Percentiles rank a stretch among this genome's conserved stretches.
Conservation (phyloP, 2,888 invertebrate species). For the Dascillus cervinus region DNA sequence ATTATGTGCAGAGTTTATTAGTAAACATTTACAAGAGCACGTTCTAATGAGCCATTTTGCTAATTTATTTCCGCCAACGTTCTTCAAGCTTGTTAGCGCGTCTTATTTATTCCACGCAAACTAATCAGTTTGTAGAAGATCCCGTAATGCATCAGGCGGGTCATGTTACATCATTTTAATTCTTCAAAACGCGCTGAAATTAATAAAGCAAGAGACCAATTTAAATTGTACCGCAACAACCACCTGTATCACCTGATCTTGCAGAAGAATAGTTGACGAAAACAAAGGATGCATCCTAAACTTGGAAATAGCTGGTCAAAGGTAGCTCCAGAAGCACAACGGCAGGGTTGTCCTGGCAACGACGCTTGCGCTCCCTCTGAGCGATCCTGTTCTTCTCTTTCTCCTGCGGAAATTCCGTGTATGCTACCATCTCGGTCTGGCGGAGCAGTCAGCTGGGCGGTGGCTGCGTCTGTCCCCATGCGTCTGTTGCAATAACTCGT, state of each 20-base stretch:
- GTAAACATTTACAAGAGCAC: no score
- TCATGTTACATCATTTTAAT: no score
- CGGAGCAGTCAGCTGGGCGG: constrained; percentile 44
- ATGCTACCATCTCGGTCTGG: constrained; percentile 36
- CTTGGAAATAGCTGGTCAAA: constrained; percentile 19
- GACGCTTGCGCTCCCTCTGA: constrained; percentile 35
- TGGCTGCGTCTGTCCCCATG: constrained; percentile 42
- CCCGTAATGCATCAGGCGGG: no score
- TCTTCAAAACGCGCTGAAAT: no score
- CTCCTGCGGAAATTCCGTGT: constrained; percentile 23
- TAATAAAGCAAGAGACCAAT: no score
- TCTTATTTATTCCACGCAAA: no score
- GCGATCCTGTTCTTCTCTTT: constrained; percentile 26
- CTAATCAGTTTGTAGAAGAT: no score
- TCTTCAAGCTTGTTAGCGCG: no score
- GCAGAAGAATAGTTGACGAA: constrained; percentile 7
- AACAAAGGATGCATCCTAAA: constrained; percentile 18
- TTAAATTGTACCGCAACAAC: constrained; percentile 17
- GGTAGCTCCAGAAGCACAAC: constrained; percentile 15
- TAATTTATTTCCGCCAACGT: no score
- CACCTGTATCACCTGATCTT: constrained; percentile 17
- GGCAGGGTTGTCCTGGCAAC: constrained; percentile 37
- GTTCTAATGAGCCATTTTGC: no score
- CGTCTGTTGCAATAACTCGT: constrained; percentile 19
- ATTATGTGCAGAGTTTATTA: no score